These are phyloP conservation scores for Ceratina australensis DNA, from an alignment of 1,140 invertebrate genomes.

Conservation along the genomic window DNA sequence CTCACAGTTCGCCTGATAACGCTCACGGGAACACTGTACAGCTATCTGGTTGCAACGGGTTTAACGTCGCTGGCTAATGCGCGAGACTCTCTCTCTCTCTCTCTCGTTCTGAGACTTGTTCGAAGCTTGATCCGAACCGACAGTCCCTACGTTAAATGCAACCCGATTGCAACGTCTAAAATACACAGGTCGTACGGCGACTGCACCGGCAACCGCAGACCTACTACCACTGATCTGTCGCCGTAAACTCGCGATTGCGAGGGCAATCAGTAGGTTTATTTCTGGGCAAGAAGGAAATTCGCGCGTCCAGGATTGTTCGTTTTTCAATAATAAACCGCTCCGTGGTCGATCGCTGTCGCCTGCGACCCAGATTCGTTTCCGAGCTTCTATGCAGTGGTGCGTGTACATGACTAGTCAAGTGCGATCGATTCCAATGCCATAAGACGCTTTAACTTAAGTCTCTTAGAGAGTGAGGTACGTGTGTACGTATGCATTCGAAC, in stretches of 20 bases:
- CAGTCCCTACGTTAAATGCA: background rate
- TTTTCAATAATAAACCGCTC: constrained; percentile 41
- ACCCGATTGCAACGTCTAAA: constrained; percentile 15
- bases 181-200: constrained; percentile 4
- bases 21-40: background rate
- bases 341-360: constrained; percentile 34
- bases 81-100: constrained; percentile 23
- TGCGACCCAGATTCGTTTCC: constrained; percentile 53
- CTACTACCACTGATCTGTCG: background rate
- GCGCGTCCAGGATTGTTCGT: constrained; percentile 1
- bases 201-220: background rate
- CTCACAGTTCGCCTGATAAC: background rate
- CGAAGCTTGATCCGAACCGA: constrained; percentile 23
- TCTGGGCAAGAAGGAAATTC: constrained; percentile 18
- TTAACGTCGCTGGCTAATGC: constrained; percentile 9
- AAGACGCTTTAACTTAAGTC: constrained; percentile 35
- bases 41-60: constrained; percentile 2
- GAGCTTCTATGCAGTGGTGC: constrained; percentile 24
- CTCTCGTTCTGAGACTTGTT: constrained; percentile 3
- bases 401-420: constrained; percentile 21
- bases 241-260: constrained; percentile 2
- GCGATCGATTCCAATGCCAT: constrained; percentile 31
- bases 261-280: background rate
- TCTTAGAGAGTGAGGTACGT: background rate
- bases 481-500: constrained; percentile 21